A percentile compares a stretch with the other conserved stretches of the same genome.
Conservation (phyloP, 2,113 vertebrate species). For the Chionis minor region DNA sequence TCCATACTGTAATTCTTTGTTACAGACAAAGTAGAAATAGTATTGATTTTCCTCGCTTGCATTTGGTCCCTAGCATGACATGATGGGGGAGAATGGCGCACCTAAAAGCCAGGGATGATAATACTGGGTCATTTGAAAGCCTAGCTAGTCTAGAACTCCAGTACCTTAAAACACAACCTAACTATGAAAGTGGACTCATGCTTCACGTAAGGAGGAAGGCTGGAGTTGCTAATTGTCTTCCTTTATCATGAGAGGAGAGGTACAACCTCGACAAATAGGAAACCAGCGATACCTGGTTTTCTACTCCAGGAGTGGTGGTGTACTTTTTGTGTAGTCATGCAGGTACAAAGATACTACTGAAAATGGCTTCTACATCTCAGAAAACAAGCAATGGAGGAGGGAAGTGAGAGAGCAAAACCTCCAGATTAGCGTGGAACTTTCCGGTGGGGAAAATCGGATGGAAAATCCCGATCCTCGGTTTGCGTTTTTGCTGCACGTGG, state of each 20-base stretch:
- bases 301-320: neutral
- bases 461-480: constrained; percentile 9
- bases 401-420: neutral
- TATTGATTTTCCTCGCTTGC: neutral
- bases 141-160: neutral
- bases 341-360: constrained; percentile 12
- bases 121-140: neutral
- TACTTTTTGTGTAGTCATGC: neutral
- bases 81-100: neutral
- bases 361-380: neutral
- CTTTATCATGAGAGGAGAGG: neutral
- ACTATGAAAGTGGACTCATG: neutral
- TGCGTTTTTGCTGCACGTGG: neutral
- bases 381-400: neutral
- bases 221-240: neutral
- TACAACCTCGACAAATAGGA: neutral
- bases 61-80: neutral
- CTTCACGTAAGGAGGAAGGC: neutral
- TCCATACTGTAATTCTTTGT: neutral
- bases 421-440: neutral
- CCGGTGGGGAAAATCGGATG: neutral
- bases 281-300: neutral
- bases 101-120: neutral
- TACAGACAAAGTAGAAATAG: neutral
- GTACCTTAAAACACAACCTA: neutral